Percentiles rank a stretch among this genome's conserved stretches.
phyloP scores from a whole-genome alignment of 1,140 invertebrate species.

The Anagrus nilaparvatae region DNA sequence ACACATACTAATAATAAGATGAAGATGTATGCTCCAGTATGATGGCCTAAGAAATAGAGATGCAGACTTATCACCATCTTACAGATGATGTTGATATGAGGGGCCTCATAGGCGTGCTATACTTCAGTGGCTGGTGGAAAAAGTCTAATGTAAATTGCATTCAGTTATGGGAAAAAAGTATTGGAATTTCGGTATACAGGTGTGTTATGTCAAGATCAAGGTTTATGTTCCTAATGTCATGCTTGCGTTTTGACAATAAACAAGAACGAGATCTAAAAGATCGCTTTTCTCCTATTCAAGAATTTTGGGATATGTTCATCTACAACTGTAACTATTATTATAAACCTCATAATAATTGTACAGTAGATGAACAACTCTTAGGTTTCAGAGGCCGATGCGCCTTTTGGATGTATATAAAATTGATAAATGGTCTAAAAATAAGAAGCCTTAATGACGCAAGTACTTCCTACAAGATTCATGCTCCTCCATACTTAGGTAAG shows the following conservation, averaged over 20 bases:
- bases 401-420: constrained; percentile 29
- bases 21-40: not conserved
- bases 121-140: constrained; percentile 10
- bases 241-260: constrained; percentile 30
- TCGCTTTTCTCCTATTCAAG: constrained; percentile 26
- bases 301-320: constrained; percentile 30
- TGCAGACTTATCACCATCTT: constrained; percentile 10
- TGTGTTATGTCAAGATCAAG: constrained; percentile 25
- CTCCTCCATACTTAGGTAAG: constrained; percentile 31
- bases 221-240: constrained; percentile 30
- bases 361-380: constrained; percentile 30
- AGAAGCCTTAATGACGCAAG: constrained; percentile 12
- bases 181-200: constrained; percentile 17
- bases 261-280: constrained; percentile 21
- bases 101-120: constrained; percentile 8
- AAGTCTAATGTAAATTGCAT: not conserved
- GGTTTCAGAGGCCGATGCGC: constrained; percentile 25
- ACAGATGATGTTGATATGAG: constrained; percentile 7
- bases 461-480: constrained; percentile 16
- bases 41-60: not conserved
- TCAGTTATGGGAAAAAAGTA: constrained; percentile 8
- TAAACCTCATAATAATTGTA: constrained; percentile 11
- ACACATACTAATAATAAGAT: constrained; percentile 10
- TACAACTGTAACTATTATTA: constrained; percentile 15
- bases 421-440: constrained; percentile 19